phyloP scores from a whole-genome alignment of 2,797 vertebrate species.

The Smutsia temminckii region DNA sequence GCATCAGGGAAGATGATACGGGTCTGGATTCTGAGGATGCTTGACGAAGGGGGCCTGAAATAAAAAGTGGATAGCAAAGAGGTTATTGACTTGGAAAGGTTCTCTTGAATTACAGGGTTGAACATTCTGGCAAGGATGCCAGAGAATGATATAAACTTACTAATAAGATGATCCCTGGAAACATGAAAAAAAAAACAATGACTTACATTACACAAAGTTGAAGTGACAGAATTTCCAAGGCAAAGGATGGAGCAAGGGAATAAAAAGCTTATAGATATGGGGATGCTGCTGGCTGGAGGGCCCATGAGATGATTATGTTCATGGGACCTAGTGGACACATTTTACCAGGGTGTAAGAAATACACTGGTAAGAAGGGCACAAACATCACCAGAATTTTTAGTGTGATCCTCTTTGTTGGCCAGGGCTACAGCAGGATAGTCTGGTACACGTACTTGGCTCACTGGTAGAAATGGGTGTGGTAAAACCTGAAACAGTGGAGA shows the following conservation, averaged over 20 bases:
- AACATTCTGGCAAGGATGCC: neutral
- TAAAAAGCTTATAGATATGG: neutral
- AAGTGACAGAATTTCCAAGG: neutral
- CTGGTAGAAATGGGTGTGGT: neutral
- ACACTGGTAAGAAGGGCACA: neutral
- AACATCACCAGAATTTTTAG: neutral
- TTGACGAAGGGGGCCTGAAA: neutral
- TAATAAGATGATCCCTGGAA: neutral
- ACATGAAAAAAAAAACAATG: neutral
- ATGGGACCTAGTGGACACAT: neutral
- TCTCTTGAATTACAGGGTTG: neutral
- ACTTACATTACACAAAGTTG: neutral
- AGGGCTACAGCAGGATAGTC: neutral
- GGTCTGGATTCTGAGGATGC: neutral
- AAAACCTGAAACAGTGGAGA: neutral
- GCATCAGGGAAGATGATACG: no score
- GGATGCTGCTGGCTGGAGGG: neutral
- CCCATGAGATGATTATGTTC: neutral
- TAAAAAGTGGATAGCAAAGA: neutral
- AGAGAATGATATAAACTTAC: neutral
- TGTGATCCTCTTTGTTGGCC: neutral
- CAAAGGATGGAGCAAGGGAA: neutral
- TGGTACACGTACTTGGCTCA: neutral
- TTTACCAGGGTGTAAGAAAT: neutral
- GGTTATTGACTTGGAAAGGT: neutral